A percentile compares a stretch with the other conserved stretches of the same genome.
phyloP scores from a whole-genome alignment of 2,888 invertebrate species.

The Corbicula japonica region DNA sequence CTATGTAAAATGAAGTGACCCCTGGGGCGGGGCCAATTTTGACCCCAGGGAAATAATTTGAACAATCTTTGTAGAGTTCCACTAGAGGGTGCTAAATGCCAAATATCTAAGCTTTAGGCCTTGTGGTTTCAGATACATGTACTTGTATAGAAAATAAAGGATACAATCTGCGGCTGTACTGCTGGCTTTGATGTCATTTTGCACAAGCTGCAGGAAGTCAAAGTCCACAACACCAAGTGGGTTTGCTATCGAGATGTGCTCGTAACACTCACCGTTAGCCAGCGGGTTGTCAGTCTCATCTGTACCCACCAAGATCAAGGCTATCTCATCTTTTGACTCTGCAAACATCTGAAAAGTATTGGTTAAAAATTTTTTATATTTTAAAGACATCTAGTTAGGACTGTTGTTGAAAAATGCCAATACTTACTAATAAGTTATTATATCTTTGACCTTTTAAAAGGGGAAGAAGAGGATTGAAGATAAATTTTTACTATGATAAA shows the following conservation, averaged over 20 bases:
- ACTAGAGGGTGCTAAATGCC: too few relatives aligned
- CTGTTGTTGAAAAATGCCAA: background rate
- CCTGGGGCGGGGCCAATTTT: too few relatives aligned
- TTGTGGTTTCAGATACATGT: too few relatives aligned
- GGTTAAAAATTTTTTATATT: background rate
- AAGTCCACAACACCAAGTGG: constrained; percentile 89
- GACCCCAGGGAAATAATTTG: too few relatives aligned
- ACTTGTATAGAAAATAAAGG: constrained; percentile 78
- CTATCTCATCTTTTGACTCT: constrained; percentile 90
- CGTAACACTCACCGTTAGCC: constrained; percentile 87
- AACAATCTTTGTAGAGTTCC: too few relatives aligned
- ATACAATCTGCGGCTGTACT: constrained; percentile 89
- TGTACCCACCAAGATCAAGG: constrained; percentile 90
- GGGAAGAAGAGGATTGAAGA: background rate
- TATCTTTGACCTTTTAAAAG: background rate
- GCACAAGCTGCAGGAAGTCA: constrained; percentile 88
- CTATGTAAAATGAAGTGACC: too few relatives aligned
- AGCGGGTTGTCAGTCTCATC: constrained; percentile 88
- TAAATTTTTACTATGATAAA: too few relatives aligned
- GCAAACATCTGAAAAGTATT: constrained; percentile 89
- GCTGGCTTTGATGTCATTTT: constrained; percentile 85
- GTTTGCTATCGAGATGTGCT: constrained; percentile 89
- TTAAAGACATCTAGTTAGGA: background rate
- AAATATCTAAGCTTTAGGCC: too few relatives aligned
- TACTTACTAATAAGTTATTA: background rate